These are phyloP conservation scores for Pao palembangensis DNA, from an alignment of 2,113 vertebrate genomes.

Conservation along the genomic window DNA sequence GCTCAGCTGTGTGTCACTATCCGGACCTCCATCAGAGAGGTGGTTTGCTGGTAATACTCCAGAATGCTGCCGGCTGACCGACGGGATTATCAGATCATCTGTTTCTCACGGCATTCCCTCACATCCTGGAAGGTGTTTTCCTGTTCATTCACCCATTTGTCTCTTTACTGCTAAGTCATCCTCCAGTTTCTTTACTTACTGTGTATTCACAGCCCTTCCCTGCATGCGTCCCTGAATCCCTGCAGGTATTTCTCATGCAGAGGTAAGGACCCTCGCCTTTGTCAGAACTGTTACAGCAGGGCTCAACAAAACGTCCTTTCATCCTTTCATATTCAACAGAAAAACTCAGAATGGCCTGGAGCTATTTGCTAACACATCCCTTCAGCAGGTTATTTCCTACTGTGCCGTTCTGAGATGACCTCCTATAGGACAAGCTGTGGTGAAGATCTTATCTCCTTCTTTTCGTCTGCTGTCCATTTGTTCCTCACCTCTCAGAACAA, in stretches of 20 bases:
- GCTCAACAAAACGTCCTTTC: slow-evolving; percentile 60
- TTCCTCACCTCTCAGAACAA: slow-evolving; percentile 14
- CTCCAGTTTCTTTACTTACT: slow-evolving; percentile 9
- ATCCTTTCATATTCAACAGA: slow-evolving; percentile 62
- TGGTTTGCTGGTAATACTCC: slow-evolving; percentile 39
- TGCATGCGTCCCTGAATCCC: slow-evolving; percentile 30
- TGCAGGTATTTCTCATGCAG: slow-evolving; percentile 51
- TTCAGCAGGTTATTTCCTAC: slow-evolving; percentile 52
- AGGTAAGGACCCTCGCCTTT: slow-evolving; percentile 16
- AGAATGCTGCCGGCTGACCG: slow-evolving; percentile 24
- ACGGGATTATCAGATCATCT: slow-evolving; percentile 66
- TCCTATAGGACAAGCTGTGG: slow-evolving; percentile 31
- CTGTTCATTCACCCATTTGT: slow-evolving; percentile 17
- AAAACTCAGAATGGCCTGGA: slow-evolving; percentile 32
- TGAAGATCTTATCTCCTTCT: background rate
- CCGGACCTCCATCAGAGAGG: slow-evolving; percentile 50
- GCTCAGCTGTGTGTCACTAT: slow-evolving; percentile 32
- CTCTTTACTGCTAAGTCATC: slow-evolving; percentile 27
- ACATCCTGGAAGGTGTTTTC: slow-evolving; percentile 23
- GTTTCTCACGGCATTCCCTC: slow-evolving; percentile 39
- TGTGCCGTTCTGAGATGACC: slow-evolving; percentile 8
- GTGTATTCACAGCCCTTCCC: slow-evolving; percentile 1
- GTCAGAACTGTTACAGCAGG: slow-evolving; percentile 30
- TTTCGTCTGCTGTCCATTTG: too few species aligned
- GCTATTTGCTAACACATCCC: slow-evolving; percentile 34